Evolutionary conservation across 2,888 invertebrate species (phyloP).

Genomic region (Meliscaeva auricollis): DNA sequence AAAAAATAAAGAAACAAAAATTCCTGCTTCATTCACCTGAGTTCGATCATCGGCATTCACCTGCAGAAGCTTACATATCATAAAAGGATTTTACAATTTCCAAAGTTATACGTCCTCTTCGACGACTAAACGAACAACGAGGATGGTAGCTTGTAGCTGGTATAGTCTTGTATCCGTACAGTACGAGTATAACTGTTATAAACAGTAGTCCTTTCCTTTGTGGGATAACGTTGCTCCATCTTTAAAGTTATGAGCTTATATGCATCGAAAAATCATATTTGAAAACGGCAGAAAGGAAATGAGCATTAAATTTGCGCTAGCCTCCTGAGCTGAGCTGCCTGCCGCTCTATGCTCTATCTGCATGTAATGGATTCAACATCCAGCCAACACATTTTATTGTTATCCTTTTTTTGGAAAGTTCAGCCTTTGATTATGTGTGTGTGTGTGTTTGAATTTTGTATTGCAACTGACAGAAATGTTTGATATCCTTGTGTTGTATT

Average conservation of each 20-base stretch:
- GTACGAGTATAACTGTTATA: no score
- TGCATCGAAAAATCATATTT: slow-evolving; percentile 66
- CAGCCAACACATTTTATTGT: slow-evolving; percentile 51
- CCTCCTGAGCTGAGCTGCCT: slow-evolving; percentile 12
- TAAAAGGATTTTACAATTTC: slow-evolving; percentile 37
- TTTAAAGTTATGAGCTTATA: slow-evolving; percentile 52
- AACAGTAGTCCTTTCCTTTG: not conserved
- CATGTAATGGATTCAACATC: slow-evolving; percentile 24
- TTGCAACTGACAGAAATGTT: slow-evolving; percentile 28
- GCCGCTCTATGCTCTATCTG: not conserved
- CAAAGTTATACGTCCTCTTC: slow-evolving; percentile 33
- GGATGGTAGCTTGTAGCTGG: no score
- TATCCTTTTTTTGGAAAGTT: slow-evolving; percentile 31
- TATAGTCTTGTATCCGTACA: no score
- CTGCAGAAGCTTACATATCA: slow-evolving; percentile 48
- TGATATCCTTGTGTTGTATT: slow-evolving; percentile 8
- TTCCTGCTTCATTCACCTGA: slow-evolving; percentile 43
- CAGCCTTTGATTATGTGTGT: not conserved
- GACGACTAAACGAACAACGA: not conserved
- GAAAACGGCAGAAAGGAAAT: slow-evolving; percentile 54
- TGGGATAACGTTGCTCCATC: slow-evolving; percentile 20
- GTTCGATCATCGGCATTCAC: slow-evolving; percentile 55
- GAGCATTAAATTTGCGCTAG: slow-evolving; percentile 51
- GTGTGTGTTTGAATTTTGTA: not conserved
- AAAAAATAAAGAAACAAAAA: slow-evolving; percentile 8